Evolutionary conservation across 1,140 invertebrate genomes (phyloP), one percentile per base, ranked within the genome.

Genomic region (Neodiprion pinetum): DNA sequence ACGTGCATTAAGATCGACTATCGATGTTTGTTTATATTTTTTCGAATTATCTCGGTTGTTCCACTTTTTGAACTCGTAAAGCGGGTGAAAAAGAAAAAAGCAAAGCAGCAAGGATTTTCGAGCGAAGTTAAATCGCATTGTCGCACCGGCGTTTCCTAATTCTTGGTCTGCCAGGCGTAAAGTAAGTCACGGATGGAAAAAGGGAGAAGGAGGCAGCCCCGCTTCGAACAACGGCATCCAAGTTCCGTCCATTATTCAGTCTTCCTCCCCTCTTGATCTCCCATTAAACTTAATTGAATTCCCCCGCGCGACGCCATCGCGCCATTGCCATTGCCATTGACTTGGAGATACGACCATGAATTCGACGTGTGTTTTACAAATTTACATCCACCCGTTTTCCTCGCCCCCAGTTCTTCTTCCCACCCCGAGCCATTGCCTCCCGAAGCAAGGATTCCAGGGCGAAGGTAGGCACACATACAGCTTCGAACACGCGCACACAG

Each of bases 241-340:
- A 50, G 50, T 65, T 70, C 72, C 72, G 70, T 74, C 71, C 76
- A 71, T 76, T 76, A 75, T 80, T 77, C 66, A 71, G 14, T 50
- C 71, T 17, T 48, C 21, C 53, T 70, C 66, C 76, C n/a, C 70
- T 47, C 76, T n/a, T 17, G 65, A 23, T 78, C 75, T 77, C 17
- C 78, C 75, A 74, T 76, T 76, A 76, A 76, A 74, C 72, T 74
- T 76, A 76, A 76, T 76, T 76, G 75, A 76, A 76, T 76, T 74
- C 69, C 74, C 70, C 72, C 14, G 5, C 17, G 7, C 68, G 23
- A 48, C 72, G 23, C 71, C 61, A 61, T 53, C 72, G 53, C 48
- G 73, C 72, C 68, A 67, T 76, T 69, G 14, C 67, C 40, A 23
- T 69, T 69, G 67, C 67, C 67, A 69, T 69, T 69, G 67, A 69